Evolutionary conservation across 2,113 vertebrate genomes (phyloP), one percentile per base, ranked within the genome.

Genomic region (Notarius quadriscutis): DNA sequence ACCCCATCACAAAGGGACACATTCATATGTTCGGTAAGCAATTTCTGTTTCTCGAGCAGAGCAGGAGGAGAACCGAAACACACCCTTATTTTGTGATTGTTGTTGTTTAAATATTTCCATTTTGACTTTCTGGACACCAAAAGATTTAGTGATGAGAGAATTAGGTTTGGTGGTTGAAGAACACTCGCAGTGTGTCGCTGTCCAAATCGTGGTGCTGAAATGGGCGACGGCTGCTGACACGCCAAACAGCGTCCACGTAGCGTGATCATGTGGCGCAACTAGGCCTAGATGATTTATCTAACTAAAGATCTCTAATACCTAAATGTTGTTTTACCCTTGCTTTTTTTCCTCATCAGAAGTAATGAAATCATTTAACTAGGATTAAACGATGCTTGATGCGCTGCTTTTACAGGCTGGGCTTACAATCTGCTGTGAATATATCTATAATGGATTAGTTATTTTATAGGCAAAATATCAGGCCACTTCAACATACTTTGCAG

Each of bases 1-100:
- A 99, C 89, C 98, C 98, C 90, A 96, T 99, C 95, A 99, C 98
- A 89, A 98, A 97, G 92, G 97, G 97, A 89, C 98, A 99, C 94
- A 95, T 99, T 92, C 97, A 99, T 93, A 99, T 99, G 98, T 99
- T 99, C 91, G 98, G 98, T 99, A 93, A 96, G 97, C 92, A 0
- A 22, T 81, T 77, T 81, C 6, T 55, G 2, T 67, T 80, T 67
- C 55, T 30, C 9, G 22, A 62, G 71, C 27, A 48, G 25, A 11
- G 22, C 58, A 30, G 25, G 4, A n/a, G 48, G 0, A 50, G 9
- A 50, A 7, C 2, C 55, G 15, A 8, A 17, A 80, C 53, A 58
- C 79, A 41, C 57, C 79, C 79, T 81, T 41, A 12, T 55, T 6
- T 2, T 6, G 0, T 51, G 12, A 4, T 58, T 58, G 12, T 18